Base-by-base conservation (phyloP, 2,888 invertebrate species). In the Dynastes maya region DNA sequence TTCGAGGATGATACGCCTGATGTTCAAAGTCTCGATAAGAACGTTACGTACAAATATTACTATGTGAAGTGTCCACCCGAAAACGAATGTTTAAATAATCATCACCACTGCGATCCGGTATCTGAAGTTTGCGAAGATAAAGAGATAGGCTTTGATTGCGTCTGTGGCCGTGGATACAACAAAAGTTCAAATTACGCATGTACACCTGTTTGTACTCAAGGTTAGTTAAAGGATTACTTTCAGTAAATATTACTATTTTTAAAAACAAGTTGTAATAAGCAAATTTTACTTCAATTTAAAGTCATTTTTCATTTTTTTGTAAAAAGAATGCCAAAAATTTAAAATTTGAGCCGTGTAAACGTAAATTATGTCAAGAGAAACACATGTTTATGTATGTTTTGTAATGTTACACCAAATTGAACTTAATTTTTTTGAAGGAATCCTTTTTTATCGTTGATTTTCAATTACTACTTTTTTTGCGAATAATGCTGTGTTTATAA, bases 41-140 rank as follows among this genome's bases (percentile, higher is more conserved):
- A 91, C 55, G 90, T 91, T 37, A 87, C 89, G 2, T 94, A 95
- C 80, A 92, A 93, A 0, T 98, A 98, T 98, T 93, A 97, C 85
- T 98, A 97, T 85, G 94, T 96, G 0, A 91, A 93, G 64, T 98
- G 98, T 86, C 98, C 98, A 0, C 94, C 95, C 0, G 98, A 98
- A 89, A 95, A 98, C 86, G 98, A 98, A 88, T 98, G 98, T 86
- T 90, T 90, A 63, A 98, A 98, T 87, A 93, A 93, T 2, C 98
- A 98, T 88, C 97, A 98, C 86, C 95, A 94, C 78, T 98, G 98
- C 87, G 94, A 96, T 87, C 90, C 93, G 0, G 92, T 94, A 78
- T 97, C 96, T 2, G 97, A 98, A 91, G 93, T 94, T 83, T 98
- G 98, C 87, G 94, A 94, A 72, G 97, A 98, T 88, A 88, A 94